Percentiles rank a stretch among this genome's conserved stretches.
phyloP scores from a whole-genome alignment of 2,113 vertebrate genomes.

The Tetrax tetrax region DNA sequence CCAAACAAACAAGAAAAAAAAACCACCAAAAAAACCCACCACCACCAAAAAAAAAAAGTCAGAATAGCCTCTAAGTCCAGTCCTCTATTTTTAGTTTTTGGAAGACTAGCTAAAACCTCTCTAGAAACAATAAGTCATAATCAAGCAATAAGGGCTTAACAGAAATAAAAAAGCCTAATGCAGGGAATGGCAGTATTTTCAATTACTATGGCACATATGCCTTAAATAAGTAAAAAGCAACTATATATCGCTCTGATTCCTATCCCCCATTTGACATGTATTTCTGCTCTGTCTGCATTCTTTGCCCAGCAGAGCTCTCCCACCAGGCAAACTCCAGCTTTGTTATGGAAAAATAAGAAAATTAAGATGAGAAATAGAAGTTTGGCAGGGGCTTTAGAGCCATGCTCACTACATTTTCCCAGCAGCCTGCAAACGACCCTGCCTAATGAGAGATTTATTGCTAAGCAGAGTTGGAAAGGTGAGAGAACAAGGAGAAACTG shows the following conservation, averaged over 20 bases:
- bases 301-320: background rate
- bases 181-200: background rate
- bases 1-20: background rate
- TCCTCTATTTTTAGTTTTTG: background rate
- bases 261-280: background rate
- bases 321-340: background rate
- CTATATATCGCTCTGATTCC: background rate
- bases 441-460: background rate
- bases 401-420: background rate
- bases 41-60: background rate
- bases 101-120: background rate
- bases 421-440: background rate
- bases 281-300: background rate
- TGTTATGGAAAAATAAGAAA: background rate
- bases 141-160: background rate
- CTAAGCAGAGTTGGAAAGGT: background rate
- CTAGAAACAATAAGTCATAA: background rate
- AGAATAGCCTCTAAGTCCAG: background rate
- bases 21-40: too few species aligned
- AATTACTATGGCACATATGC: background rate
- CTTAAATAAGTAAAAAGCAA: background rate
- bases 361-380: background rate
- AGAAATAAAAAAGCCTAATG: background rate
- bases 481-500: background rate
- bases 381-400: background rate